phyloP scores from a whole-genome alignment of 1,140 invertebrate species.

The Carposina sasakii region DNA sequence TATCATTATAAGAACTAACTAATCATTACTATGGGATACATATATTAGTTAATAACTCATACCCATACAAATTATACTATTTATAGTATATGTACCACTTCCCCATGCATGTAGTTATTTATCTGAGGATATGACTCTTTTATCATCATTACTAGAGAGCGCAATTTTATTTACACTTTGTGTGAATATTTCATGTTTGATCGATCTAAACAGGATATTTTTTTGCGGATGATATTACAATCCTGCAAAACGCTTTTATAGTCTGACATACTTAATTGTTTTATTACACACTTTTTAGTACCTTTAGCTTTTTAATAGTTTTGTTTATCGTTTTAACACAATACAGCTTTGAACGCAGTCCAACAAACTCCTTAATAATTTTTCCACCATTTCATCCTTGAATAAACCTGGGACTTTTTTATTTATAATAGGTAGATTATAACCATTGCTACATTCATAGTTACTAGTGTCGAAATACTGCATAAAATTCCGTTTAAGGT shows the following conservation, averaged over 20 bases:
- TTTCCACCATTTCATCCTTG: constrained; percentile 37
- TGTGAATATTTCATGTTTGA: constrained; percentile 12
- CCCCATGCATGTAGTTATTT: constrained; percentile 13
- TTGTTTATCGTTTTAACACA: constrained; percentile 12
- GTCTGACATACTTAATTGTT: no score
- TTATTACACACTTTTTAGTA: no score
- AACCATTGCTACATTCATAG: constrained; percentile 25
- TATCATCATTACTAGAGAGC: constrained; percentile 15
- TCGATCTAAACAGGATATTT: constrained; percentile 8
- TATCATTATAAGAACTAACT: no score
- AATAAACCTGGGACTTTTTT: constrained; percentile 35
- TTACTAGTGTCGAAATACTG: constrained; percentile 40
- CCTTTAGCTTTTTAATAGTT: no score
- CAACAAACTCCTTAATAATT: constrained; percentile 37
- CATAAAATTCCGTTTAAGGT: constrained; percentile 39
- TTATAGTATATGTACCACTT: no score
- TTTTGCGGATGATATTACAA: constrained; percentile 4
- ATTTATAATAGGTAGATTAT: constrained; percentile 24
- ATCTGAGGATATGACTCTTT: constrained; percentile 6
- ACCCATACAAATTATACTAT: no score
- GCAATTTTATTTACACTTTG: constrained; percentile 11
- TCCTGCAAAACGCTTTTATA: no score
- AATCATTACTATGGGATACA: no score
- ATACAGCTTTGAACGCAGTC: constrained; percentile 35
- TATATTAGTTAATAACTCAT: no score